Conservation (phyloP, 2,797 vertebrate species). For the Pipistrellus kuhlii region DNA sequence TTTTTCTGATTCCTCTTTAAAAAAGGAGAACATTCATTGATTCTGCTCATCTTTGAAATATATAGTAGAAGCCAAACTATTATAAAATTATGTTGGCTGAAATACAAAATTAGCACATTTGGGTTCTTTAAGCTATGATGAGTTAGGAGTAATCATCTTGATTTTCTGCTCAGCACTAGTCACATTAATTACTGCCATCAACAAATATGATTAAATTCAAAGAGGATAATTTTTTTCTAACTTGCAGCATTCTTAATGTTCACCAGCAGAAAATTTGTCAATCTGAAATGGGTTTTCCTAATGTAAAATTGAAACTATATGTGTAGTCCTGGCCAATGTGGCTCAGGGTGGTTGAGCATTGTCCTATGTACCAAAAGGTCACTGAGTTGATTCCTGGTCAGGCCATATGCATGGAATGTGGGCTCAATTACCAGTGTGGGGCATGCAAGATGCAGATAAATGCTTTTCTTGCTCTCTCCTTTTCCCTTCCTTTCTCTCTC, state of each 20-base stretch:
- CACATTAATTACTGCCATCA: conserved; percentile 78
- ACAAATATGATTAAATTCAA: conserved; percentile 79
- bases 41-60: conserved; percentile 61
- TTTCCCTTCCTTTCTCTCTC: no score
- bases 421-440: no score
- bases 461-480: no score
- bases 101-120: conserved; percentile 63
- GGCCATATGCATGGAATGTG: no score
- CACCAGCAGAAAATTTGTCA: conserved; percentile 75
- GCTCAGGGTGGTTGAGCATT: no score
- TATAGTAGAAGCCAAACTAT: conserved; percentile 60
- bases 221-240: conserved; percentile 64
- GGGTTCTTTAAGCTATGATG: conserved; percentile 54
- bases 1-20: conserved; percentile 29
- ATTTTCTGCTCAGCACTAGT: conserved; percentile 75
- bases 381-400: no score
- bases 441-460: no score
- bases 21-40: conserved; percentile 57
- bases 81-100: conserved; percentile 66
- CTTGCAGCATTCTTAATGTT: conserved; percentile 69
- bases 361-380: no score
- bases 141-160: conserved; percentile 74
- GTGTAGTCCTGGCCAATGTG: not conserved
- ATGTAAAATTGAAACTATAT: not conserved
- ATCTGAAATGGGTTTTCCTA: conserved; percentile 46